Percentiles rank a stretch among this genome's conserved stretches.
These are phyloP conservation scores for Troides aeacus DNA, from an alignment of 2,888 invertebrate genomes.

Conservation along the genomic window DNA sequence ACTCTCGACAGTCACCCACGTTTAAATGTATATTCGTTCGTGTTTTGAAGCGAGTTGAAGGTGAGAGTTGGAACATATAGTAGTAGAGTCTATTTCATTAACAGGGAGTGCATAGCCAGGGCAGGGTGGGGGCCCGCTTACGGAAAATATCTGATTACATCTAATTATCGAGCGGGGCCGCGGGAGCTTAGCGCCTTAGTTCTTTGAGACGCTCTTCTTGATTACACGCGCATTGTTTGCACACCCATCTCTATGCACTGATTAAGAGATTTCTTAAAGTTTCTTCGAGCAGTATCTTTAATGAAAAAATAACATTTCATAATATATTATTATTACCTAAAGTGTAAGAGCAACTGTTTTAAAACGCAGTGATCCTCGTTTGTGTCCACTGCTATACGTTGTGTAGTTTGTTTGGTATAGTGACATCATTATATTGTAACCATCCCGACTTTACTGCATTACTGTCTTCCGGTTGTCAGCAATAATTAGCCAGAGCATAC, in stretches of 20 bases:
- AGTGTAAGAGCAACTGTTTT: too few species aligned
- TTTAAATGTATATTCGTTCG: background rate
- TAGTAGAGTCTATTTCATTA: conserved; percentile 58
- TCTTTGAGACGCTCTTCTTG: conserved; percentile 45
- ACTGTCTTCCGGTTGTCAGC: too few species aligned
- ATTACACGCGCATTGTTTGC: conserved; percentile 68
- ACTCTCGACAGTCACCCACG: background rate
- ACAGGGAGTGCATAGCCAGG: conserved; percentile 62
- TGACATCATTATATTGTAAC: too few species aligned
- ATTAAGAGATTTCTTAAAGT: conserved; percentile 34
- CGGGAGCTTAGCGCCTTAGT: conserved; percentile 46
- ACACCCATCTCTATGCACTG: conserved; percentile 34
- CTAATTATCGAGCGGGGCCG: conserved; percentile 69
- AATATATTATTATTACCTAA: background rate
- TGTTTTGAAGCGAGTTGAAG: conserved; percentile 24
- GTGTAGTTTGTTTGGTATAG: too few species aligned
- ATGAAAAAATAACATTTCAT: background rate
- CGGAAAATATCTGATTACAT: conserved; percentile 79
- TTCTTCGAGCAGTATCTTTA: background rate
- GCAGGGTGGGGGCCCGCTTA: conserved; percentile 59
- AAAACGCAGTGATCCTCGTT: too few species aligned
- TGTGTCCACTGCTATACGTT: too few species aligned
- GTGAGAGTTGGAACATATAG: conserved; percentile 36
- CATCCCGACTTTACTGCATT: too few species aligned
- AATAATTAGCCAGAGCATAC: too few species aligned